phyloP scores from a whole-genome alignment of 2,888 invertebrate genomes.

The Himalopsyche japonica region DNA sequence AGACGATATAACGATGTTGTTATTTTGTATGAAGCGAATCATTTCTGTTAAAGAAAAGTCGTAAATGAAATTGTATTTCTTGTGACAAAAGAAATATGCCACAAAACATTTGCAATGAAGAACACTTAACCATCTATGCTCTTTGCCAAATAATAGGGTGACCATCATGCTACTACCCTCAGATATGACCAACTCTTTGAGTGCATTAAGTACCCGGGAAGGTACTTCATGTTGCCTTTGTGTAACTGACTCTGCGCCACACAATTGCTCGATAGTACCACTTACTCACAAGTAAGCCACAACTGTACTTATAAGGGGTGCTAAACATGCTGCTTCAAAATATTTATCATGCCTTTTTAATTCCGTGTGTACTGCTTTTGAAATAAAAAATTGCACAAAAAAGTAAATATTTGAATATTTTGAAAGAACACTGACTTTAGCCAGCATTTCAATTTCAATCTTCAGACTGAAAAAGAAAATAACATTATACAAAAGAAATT shows the following conservation, averaged over 20 bases:
- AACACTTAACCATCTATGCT: neutral
- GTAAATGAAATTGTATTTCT: neutral
- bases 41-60: neutral
- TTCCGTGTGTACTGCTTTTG: too few relatives aligned
- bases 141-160: neutral
- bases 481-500: too few relatives aligned
- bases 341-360: too few relatives aligned
- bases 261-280: neutral
- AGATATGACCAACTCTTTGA: constrained; percentile 1
- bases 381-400: too few relatives aligned
- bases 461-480: too few relatives aligned
- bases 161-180: neutral
- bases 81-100: neutral
- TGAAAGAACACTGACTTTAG: too few relatives aligned
- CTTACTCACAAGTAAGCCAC: neutral
- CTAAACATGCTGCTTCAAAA: too few relatives aligned
- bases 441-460: too few relatives aligned
- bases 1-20: too few relatives aligned
- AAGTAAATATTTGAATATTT: too few relatives aligned
- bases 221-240: neutral
- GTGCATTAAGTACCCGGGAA: neutral
- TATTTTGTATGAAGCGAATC: too few relatives aligned
- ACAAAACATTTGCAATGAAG: neutral
- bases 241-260: neutral
- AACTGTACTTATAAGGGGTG: neutral